Evolutionary conservation across 1,140 invertebrate genomes (phyloP).

Genomic region (Fopius arisanus): DNA sequence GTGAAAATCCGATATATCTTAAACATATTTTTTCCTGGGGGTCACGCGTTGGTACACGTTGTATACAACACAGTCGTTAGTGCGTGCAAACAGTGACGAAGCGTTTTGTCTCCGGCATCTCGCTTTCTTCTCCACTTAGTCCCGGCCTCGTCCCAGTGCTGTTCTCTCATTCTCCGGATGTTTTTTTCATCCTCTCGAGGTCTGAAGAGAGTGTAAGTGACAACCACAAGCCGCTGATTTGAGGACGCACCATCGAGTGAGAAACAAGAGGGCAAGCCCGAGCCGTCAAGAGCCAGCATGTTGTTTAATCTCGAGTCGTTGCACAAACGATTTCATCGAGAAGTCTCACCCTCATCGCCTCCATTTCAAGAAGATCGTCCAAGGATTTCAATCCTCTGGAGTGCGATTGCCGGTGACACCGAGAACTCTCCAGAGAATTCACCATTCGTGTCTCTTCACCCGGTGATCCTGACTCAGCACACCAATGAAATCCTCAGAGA

Average conservation of each 20-base stretch:
- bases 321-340: no score
- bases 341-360: no score
- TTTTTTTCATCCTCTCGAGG: not conserved
- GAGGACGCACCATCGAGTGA: conserved; percentile 6
- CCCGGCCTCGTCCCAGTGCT: not conserved
- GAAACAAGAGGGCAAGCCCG: no score
- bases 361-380: no score
- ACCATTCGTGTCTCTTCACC: conserved; percentile 42
- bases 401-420: not conserved
- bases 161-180: not conserved
- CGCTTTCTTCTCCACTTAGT: conserved; percentile 6
- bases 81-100: conserved; percentile 5
- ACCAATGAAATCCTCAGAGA: conserved; percentile 48
- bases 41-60: not conserved
- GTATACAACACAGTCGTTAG: conserved; percentile 7
- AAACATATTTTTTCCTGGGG: no score
- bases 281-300: no score
- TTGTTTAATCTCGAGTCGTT: no score
- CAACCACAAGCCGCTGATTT: not conserved
- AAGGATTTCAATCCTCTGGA: no score
- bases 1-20: no score
- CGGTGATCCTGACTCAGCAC: conserved; percentile 56
- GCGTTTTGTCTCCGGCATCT: not conserved
- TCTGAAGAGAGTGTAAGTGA: not conserved
- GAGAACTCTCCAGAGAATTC: conserved; percentile 1